These are phyloP conservation scores for Oryzias melastigma DNA, from an alignment of 2,113 vertebrate genomes.

Conservation along the genomic window DNA sequence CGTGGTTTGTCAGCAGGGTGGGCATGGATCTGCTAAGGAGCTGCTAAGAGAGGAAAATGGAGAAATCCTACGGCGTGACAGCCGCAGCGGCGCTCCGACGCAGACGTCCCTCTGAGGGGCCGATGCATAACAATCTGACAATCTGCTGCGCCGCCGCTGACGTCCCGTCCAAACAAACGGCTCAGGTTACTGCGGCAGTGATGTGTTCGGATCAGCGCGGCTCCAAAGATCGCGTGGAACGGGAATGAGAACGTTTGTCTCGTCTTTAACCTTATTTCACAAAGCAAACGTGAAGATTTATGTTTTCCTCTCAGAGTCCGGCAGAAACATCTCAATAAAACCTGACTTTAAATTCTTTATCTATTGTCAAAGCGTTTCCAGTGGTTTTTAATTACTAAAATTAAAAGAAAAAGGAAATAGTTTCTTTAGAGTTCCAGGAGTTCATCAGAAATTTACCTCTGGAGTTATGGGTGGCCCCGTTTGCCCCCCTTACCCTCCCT, in stretches of 20 bases:
- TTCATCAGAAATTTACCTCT: no score
- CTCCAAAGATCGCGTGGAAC: slow-evolving; percentile 40
- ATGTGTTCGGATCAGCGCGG: slow-evolving; percentile 42
- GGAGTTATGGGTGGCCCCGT: no score
- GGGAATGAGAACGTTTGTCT: slow-evolving; percentile 27
- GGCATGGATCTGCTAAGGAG: slow-evolving; percentile 50
- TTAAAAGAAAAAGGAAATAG: no score
- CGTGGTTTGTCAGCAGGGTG: slow-evolving; percentile 43
- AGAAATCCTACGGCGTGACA: slow-evolving; percentile 69
- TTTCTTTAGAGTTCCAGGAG: no score
- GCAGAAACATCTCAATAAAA: no score
- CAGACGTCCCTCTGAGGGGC: slow-evolving; percentile 58
- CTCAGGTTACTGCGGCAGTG: slow-evolving; percentile 49
- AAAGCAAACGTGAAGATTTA: no score
- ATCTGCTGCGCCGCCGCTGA: slow-evolving; percentile 65
- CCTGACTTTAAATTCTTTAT: no score
- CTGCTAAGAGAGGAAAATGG: slow-evolving; percentile 66
- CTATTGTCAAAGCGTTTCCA: no score
- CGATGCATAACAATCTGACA: slow-evolving; percentile 59
- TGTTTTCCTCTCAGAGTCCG: no score
- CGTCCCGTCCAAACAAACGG: slow-evolving; percentile 73
- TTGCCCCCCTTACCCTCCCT: no score
- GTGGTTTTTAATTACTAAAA: no score
- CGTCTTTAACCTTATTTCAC: background rate
- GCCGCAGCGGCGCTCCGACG: slow-evolving; percentile 64